These are phyloP conservation scores for Cyphomyrmex costatus DNA, from an alignment of 1,140 invertebrate genomes.

Conservation along the genomic window DNA sequence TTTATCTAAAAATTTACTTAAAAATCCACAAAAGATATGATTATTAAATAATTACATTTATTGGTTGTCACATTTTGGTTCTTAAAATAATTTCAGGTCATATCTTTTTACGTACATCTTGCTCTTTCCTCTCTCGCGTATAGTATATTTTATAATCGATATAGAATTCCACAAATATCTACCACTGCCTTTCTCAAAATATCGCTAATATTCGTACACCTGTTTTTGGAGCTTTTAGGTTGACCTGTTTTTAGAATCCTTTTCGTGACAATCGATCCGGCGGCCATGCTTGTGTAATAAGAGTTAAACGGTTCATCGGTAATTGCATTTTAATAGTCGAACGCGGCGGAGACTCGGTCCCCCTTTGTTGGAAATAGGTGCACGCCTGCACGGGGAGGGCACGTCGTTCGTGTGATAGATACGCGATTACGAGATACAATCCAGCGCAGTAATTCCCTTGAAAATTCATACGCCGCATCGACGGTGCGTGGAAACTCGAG, in stretches of 20 bases:
- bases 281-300: neutral
- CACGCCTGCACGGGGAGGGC: neutral
- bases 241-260: neutral
- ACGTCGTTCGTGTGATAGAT: slow-evolving; percentile 34
- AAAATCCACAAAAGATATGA: neutral
- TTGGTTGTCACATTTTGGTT: neutral
- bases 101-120: neutral
- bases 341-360: neutral
- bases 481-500: slow-evolving; percentile 23
- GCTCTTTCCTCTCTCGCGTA: neutral
- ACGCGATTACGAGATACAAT: slow-evolving; percentile 56
- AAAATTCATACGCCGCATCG: slow-evolving; percentile 50
- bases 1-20: neutral
- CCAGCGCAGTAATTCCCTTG: slow-evolving; percentile 49
- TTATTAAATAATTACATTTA: slow-evolving; percentile 10
- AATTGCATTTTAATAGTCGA: slow-evolving; percentile 45
- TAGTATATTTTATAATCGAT: neutral
- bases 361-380: slow-evolving; percentile 44
- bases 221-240: slow-evolving; percentile 5
- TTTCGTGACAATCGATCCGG: slow-evolving; percentile 21
- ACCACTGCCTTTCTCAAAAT: neutral
- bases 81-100: neutral
- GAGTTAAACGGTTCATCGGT: slow-evolving; percentile 19
- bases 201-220: neutral
- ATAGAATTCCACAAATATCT: neutral